Evolutionary conservation across 2,113 vertebrate species (phyloP), one percentile per base, ranked within the genome.

Genomic region (Gallinago media): DNA sequence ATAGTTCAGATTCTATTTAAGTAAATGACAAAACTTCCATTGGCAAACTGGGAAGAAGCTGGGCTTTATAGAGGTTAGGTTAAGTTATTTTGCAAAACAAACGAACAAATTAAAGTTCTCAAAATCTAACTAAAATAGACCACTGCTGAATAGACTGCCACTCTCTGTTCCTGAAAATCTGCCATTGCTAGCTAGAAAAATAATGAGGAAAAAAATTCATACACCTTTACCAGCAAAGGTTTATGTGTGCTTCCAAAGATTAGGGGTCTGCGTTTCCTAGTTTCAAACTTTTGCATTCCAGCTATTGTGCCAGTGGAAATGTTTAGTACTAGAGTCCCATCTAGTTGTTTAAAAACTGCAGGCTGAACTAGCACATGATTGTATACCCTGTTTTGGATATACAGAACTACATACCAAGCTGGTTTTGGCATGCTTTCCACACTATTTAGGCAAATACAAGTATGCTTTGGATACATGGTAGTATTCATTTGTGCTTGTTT

Each of bases 241-340:
- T 88, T 83, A 17, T 38, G 66, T 15, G 21, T 38, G 58, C 55
- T 88, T 89, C 63, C 56, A 61, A 90, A 76, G 32, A 67, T 70
- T 68, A 78, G 54, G 47, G 46, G 36, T 65, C 66, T 85, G 36
- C 3, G 0, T 80, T 77, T 83, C 52, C 59, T 71, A 13, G 31
- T 63, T 96, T 26, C 49, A 72, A 68, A 66, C 65, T 70, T 85
- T 7, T 65, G 61, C 88, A 78, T 91, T 85, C 83, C 92, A 85
- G 79, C 56, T 61, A 14, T 75, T 89, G 73, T 89, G 88, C 92
- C 72, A 95, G 83, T 92, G 88, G 79, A 92, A 96, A 84, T 72
- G 68, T 93, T 95, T 88, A 92, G 70, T 22, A 65, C 56, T 78
- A 3, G 61, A 61, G 42, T 91, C 80, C 56, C 73, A 72, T 50